Evolutionary conservation across 2,797 vertebrate genomes (phyloP).

Genomic region (Peromyscus nudipes): DNA sequence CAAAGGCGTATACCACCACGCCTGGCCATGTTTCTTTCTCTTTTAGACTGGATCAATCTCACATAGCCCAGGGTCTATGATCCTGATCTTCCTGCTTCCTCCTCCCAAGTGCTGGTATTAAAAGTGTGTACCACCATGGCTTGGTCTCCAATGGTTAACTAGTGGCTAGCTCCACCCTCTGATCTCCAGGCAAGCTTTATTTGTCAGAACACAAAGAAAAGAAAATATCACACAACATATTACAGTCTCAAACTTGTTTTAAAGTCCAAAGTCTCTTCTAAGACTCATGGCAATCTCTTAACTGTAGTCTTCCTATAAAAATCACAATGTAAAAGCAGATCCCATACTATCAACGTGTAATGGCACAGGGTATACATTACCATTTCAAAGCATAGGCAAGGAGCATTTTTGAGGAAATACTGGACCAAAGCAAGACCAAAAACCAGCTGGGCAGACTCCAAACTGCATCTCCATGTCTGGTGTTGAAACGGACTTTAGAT

Average conservation of each 20-base stretch:
- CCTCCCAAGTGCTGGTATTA: too few relatives aligned
- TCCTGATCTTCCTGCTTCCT: too few relatives aligned
- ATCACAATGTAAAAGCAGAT: neutral
- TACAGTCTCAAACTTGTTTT: neutral
- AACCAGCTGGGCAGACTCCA: neutral
- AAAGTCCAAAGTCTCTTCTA: neutral
- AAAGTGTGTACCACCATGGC: too few relatives aligned
- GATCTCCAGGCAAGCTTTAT: too few relatives aligned
- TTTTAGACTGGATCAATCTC: too few relatives aligned
- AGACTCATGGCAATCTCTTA: neutral
- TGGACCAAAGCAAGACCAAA: neutral
- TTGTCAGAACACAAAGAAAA: too few relatives aligned
- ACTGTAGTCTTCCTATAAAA: neutral
- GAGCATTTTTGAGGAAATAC: neutral
- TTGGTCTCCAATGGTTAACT: too few relatives aligned
- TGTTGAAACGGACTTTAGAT: neutral
- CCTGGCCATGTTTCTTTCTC: too few relatives aligned
- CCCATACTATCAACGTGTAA: neutral
- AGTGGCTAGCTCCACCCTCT: too few relatives aligned
- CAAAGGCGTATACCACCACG: too few relatives aligned
- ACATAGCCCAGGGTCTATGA: too few relatives aligned
- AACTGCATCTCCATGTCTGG: neutral
- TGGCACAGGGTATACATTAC: neutral
- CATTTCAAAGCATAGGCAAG: neutral
- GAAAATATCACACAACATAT: too few relatives aligned